Percentiles rank a stretch among this genome's conserved stretches.
phyloP scores from a whole-genome alignment of 2,888 invertebrate species.

The Rhagium mordax region DNA sequence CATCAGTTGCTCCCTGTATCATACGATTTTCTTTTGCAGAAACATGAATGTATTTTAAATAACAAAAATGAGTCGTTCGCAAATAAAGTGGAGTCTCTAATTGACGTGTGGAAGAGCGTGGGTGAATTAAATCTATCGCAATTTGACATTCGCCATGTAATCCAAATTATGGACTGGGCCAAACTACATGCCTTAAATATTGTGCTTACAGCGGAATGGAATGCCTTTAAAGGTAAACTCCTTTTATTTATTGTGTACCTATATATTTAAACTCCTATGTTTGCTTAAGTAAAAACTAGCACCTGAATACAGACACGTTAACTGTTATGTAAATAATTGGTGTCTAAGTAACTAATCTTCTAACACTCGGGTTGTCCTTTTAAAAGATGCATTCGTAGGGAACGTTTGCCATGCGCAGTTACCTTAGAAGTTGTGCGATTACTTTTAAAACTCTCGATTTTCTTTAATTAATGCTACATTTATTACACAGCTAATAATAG shows the following conservation, averaged over 20 bases:
- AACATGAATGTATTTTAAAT: constrained; percentile 65
- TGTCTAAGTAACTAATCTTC: neutral
- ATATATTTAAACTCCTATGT: neutral
- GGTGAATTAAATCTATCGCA: constrained; percentile 59
- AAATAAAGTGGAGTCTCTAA: constrained; percentile 63
- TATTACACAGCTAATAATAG: neutral
- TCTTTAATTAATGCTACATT: too few species aligned
- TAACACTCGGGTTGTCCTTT: too few species aligned
- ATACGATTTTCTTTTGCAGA: constrained; percentile 60
- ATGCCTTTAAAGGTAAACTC: constrained; percentile 62
- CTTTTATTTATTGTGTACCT: neutral
- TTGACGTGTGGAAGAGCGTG: constrained; percentile 65
- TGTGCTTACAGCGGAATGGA: constrained; percentile 67
- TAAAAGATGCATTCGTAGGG: too few species aligned
- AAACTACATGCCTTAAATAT: constrained; percentile 67
- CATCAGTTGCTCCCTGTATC: neutral
- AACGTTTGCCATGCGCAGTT: too few species aligned
- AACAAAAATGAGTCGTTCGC: constrained; percentile 63
- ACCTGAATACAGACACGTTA: neutral
- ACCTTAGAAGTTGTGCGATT: too few species aligned
- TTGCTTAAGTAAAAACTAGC: neutral
- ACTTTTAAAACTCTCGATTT: too few species aligned
- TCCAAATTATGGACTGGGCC: constrained; percentile 67
- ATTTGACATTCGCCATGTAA: constrained; percentile 62
- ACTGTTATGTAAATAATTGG: neutral